A percentile compares a stretch with the other conserved stretches of the same genome.
phyloP scores from a whole-genome alignment of 2,113 vertebrate species.

The Phalacrocorax aristotelis region DNA sequence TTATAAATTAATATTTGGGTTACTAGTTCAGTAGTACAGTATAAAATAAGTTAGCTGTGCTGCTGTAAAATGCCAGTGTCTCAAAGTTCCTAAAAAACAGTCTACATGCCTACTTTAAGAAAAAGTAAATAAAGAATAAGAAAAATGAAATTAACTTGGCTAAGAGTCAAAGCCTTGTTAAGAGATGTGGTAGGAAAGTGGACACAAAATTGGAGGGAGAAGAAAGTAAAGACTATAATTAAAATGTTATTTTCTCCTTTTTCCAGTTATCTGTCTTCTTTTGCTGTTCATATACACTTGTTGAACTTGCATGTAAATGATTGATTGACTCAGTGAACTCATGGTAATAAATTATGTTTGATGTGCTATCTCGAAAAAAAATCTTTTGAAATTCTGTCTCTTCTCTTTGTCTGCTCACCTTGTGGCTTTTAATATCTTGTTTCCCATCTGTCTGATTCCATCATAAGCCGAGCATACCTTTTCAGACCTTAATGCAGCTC shows the following conservation, averaged over 20 bases:
- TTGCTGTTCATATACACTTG: slow-evolving; percentile 34
- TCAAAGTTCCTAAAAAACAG: neutral
- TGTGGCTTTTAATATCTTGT: slow-evolving; percentile 65
- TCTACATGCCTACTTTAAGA: neutral
- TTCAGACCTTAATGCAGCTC: slow-evolving; percentile 45
- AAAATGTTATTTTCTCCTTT: slow-evolving; percentile 36
- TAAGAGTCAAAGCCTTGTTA: slow-evolving; percentile 11
- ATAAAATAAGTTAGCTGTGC: neutral
- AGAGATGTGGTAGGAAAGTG: neutral
- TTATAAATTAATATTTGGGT: neutral
- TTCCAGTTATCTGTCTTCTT: slow-evolving; percentile 52
- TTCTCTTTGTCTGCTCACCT: slow-evolving; percentile 67
- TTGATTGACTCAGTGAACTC: slow-evolving; percentile 57
- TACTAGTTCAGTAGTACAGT: neutral
- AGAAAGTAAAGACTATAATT: slow-evolving; percentile 41
- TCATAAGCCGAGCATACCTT: slow-evolving; percentile 50
- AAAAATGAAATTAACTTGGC: neutral
- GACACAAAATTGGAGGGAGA: slow-evolving; percentile 6
- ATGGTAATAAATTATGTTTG: slow-evolving; percentile 69
- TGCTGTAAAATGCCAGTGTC: neutral
- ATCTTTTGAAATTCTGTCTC: slow-evolving; percentile 70
- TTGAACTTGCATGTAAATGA: slow-evolving; percentile 45
- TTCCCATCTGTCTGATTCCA: slow-evolving; percentile 69
- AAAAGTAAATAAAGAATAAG: neutral
- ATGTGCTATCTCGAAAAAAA: slow-evolving; percentile 60